Base-by-base conservation (phyloP, 2,888 invertebrate genomes). In the Hecatera dysodea region DNA sequence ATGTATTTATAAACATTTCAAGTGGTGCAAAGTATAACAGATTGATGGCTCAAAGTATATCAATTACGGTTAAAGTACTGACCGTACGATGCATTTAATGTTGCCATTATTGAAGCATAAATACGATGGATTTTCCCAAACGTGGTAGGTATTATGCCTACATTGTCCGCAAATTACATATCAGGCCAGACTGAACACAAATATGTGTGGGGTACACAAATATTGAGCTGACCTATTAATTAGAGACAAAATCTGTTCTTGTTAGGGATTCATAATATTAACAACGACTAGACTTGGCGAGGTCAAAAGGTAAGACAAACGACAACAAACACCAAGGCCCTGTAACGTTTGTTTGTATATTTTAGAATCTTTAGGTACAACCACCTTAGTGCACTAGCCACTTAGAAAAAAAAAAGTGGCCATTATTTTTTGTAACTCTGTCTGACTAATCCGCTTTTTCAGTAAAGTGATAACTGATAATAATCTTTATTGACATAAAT, bases 1-100 rank as follows among this genome's bases (percentile, higher is more conserved):
- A 83, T n/a, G n/a, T n/a, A n/a, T 83, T 85, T 83, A 75, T 85
- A 83, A 65, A 79, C 53, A 53, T 71, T 50, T 72, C 76, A 61
- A 82, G 80, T 64, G 65, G 2, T 4, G 27, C 19, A 19, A 7
- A 24, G 22, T 75, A n/a, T 36, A 63, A 57, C 60, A 64, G 69
- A 75, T 56, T 70, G 75, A 70, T 72, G 60, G 57, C n/a, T 77
- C 9, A 19, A 48, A 52, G 56, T 33, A 33, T 52, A 52, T 55
- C 39, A 33, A 48, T 22, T 8, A 64, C 53, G 50, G 50, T 27
- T 3, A 48, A 39, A 60, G 24, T 29, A 50, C 17, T 36, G 11
- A 19, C 19, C 33, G 29, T 17, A 15, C 19, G 69, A 52, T 46
- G 50, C 29, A 78, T 71, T 77, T 39, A 36, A 27, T 50, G 61